Percentiles rank a stretch among this genome's conserved stretches.
phyloP scores from a whole-genome alignment of 2,888 invertebrate genomes.

The Phrixothrix hirtus region DNA sequence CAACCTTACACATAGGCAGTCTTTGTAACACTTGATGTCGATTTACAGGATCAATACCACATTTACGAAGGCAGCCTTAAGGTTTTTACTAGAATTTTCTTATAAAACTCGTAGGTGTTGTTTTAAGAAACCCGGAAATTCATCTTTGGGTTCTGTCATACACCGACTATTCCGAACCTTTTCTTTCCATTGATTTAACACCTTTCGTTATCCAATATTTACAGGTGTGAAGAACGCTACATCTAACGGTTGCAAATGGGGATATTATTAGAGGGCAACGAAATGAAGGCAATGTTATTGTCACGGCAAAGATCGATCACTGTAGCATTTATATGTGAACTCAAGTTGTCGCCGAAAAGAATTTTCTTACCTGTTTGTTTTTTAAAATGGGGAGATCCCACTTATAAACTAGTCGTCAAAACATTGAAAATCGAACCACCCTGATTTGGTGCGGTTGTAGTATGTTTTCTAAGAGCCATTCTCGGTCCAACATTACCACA shows the following conservation, averaged over 20 bases:
- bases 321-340: no score
- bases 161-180: no score
- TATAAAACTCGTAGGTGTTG: no score
- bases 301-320: no score
- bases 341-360: no score
- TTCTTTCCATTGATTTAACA: neutral
- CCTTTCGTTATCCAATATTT: neutral
- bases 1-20: neutral
- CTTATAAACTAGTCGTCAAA: slow-evolving; percentile 37
- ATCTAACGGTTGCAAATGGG: neutral
- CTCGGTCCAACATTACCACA: slow-evolving; percentile 45
- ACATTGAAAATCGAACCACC: slow-evolving; percentile 36
- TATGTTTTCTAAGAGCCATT: slow-evolving; percentile 40
- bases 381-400: slow-evolving; percentile 31
- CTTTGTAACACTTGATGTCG: no score
- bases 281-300: neutral
- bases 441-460: slow-evolving; percentile 42
- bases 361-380: slow-evolving; percentile 32
- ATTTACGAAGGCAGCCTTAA: no score
- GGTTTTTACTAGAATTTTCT: no score
- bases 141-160: no score
- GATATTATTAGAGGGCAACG: neutral
- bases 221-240: neutral
- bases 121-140: no score
- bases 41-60: no score